A percentile compares a stretch with the other conserved stretches of the same genome.
Conservation (phyloP, 1,140 invertebrate genomes). For the Plectrocnemia conspersa region DNA sequence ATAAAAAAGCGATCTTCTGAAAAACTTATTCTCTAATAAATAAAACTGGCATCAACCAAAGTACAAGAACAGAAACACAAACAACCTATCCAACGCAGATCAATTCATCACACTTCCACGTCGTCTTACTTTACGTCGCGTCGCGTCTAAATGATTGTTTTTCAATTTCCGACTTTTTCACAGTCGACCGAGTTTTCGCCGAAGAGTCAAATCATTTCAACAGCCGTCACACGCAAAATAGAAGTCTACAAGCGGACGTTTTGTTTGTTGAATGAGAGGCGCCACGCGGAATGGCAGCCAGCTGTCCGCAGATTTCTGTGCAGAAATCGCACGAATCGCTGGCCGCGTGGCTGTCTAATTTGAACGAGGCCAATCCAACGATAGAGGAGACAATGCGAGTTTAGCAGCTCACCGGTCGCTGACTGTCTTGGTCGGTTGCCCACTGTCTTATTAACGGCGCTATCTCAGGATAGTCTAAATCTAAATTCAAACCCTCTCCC, state of each 20-base stretch:
- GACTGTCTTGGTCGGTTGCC: not conserved
- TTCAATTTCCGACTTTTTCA: too few species aligned
- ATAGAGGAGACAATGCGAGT: conserved; percentile 3
- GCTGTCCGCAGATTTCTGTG: conserved; percentile 7
- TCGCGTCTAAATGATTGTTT: too few species aligned
- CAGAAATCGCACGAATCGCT: conserved; percentile 19
- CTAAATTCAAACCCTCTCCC: conserved; percentile 4
- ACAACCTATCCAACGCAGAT: too few species aligned
- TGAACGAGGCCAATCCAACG: conserved; percentile 30
- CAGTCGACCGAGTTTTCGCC: too few species aligned
- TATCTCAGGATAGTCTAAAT: not conserved
- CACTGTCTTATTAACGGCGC: conserved; percentile 4
- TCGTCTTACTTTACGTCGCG: too few species aligned
- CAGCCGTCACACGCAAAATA: too few species aligned
- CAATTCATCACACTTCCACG: too few species aligned
- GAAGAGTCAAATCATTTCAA: too few species aligned
- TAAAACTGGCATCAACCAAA: too few species aligned
- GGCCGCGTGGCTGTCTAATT: conserved; percentile 30
- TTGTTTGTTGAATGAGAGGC: conserved; percentile 20
- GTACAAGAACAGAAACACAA: too few species aligned
- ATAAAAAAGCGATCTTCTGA: too few species aligned
- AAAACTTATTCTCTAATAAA: too few species aligned
- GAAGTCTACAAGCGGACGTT: not conserved
- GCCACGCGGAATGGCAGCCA: conserved; percentile 19
- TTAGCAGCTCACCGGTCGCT: not conserved